Evolutionary conservation across 2,797 vertebrate genomes (phyloP), one percentile per base, ranked within the genome.

Genomic region (Alca torda): DNA sequence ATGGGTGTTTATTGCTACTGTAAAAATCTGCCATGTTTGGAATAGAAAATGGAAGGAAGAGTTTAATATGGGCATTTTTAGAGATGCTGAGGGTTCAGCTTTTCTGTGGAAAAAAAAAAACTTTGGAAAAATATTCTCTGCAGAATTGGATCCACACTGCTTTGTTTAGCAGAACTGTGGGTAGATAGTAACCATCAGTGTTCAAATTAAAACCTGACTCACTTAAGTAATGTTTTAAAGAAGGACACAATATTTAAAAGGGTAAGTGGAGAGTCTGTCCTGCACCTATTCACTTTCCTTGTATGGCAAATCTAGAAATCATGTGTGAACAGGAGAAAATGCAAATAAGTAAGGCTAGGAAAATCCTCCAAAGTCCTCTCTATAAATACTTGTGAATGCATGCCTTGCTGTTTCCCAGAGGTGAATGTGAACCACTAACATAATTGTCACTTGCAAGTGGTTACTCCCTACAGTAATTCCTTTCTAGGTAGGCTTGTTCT

Each of bases 381-480:
- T 39, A 4, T 24, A 39, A 46, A n/a, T 25, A 33, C 10, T 39
- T 25, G 9, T 0, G 6, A 17, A 11, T 0, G 6, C 20, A 16
- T 41, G 48, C 24, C 48, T 54, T 76, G 45, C 41, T 33, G 18
- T 56, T 69, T 28, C 31, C 30, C 37, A 46, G 23, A 33, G 37
- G n/a, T 41, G 33, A 37, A 17, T 30, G 21, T 30, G 48, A 81
- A 30, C 21, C 46, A 19, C 21, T 54, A 45, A 43, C 37, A 26
- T 35, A 15, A 39, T 7, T 53, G 41, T 35, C 69, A 35, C 46
- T 76, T 84, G 57, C 45, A 45, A 67, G 57, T 39, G 25, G 30
- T 31, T 54, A 15, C 51, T 39, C 26, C 35, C 41, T 67, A 48
- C 37, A 50, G 16, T 60, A 51, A 35, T 61, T 72, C 64, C 43